Evolutionary conservation across 2,888 invertebrate genomes (phyloP).

Genomic region (Zygothrica quintamaculata): DNA sequence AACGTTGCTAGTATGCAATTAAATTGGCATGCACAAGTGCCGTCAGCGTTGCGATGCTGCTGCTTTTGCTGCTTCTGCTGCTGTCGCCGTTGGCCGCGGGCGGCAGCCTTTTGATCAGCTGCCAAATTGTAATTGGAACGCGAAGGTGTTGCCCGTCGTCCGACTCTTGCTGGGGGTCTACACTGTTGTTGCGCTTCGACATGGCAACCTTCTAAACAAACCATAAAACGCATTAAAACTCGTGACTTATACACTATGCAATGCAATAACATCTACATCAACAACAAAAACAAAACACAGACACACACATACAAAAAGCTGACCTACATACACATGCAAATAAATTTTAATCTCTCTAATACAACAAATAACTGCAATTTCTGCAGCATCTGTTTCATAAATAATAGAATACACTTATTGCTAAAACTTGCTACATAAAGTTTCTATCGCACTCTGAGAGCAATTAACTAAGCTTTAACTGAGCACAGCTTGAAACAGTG

Average conservation of each 20-base stretch:
- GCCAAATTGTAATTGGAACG: conserved; percentile 82
- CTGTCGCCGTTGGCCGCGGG: conserved; percentile 45
- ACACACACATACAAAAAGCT: too few relatives aligned
- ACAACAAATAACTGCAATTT: not conserved
- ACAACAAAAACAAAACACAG: conserved; percentile 4
- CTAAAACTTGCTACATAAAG: not conserved
- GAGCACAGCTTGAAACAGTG: not conserved
- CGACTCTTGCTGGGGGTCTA: conserved; percentile 39
- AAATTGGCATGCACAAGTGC: conserved; percentile 80
- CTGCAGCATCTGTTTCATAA: not conserved
- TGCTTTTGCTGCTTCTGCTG: conserved; percentile 3
- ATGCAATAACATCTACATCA: not conserved
- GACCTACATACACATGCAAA: conserved; percentile 24
- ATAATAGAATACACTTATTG: not conserved
- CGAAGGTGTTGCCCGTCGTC: conserved; percentile 73
- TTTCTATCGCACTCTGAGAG: too few relatives aligned
- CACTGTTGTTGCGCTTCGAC: conserved; percentile 18
- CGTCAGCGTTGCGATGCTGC: conserved; percentile 34
- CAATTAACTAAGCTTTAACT: not conserved
- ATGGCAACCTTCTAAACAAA: conserved; percentile 65
- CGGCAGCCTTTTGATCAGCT: conserved; percentile 76
- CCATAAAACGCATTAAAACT: conserved; percentile 57
- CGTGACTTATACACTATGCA: conserved; percentile 42
- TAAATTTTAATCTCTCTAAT: not conserved
- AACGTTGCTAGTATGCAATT: conserved; percentile 74